Evolutionary conservation across 2,888 invertebrate genomes (phyloP), one percentile per base, ranked within the genome.

Genomic region (Polyommatus icarus): DNA sequence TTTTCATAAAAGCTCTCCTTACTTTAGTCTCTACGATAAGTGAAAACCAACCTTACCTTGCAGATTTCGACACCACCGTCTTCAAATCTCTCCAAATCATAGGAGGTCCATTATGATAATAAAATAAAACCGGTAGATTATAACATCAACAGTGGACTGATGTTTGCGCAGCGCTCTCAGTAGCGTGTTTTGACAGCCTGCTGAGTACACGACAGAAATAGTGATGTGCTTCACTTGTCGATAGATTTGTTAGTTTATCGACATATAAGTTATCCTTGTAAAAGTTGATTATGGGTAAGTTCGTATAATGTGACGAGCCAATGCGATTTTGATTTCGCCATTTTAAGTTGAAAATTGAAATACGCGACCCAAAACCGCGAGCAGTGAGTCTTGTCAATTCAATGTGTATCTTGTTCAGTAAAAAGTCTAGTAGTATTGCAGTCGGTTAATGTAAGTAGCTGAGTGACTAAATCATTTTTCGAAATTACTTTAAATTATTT

Each of bases 141-240:
- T 79, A 71, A 79, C 79, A 76, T 82, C 79, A 85, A 83, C 83
- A 67, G 67, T 32, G 84, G 54, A 46, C 79, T 85, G 85, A 54
- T 91, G 87, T 91, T 91, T 88, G 87, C 88, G 83, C 81, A 86
- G 80, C 82, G 79, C 83, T 82, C 85, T 87, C 90, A 88, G 91
- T 89, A 90, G 91, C 89, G 81, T 90, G 90, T 90, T 91, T 85
- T 91, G 90, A 91, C 89, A 87, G 85, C 86, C 88, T 88, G 87
- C 90, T 89, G 86, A 86, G 84, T 86, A 87, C 90, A 90, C 87
- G 90, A 78, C 82, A 84, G 87, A 86, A 84, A 86, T 84, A 84
- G 85, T 86, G 80, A 83, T 82, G 89, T 79, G 82, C 84, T 84
- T 87, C 89, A 87, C 87, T 86, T 80, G 78, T 81, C 83, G 84